A percentile compares a stretch with the other conserved stretches of the same genome.
These are phyloP conservation scores for Tupaia chinensis DNA, from an alignment of 2,113 vertebrate genomes.

Conservation along the genomic window DNA sequence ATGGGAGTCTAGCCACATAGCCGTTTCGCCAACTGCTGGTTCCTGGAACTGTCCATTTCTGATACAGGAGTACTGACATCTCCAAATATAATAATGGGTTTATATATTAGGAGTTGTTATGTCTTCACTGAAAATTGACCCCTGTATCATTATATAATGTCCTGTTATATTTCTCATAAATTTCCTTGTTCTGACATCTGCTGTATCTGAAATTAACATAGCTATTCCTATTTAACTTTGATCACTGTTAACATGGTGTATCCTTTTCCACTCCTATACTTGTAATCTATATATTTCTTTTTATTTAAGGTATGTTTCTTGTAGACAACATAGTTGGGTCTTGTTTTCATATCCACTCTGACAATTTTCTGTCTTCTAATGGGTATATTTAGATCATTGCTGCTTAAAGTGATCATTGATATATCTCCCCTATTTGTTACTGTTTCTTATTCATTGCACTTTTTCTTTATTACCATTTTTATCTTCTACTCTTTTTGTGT, in stretches of 20 bases:
- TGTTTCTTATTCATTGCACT: background rate
- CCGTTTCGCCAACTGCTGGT: no score
- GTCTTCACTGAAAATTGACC: background rate
- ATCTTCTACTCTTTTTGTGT: background rate
- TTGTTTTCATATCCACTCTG: background rate
- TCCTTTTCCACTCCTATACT: background rate
- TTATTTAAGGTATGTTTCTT: background rate
- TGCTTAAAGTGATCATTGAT: background rate
- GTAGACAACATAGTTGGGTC: background rate
- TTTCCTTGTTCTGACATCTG: background rate
- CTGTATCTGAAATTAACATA: background rate
- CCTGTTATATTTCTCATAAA: background rate
- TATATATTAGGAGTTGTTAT: background rate
- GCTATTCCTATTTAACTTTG: background rate
- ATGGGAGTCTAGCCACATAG: no score
- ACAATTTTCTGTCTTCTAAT: background rate
- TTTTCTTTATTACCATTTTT: background rate
- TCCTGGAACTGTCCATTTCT: background rate
- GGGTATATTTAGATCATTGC: background rate
- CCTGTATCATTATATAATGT: background rate
- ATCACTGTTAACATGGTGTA: background rate
- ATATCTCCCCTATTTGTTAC: background rate
- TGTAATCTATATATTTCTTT: background rate
- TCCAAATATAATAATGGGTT: background rate
- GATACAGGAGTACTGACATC: background rate